A percentile compares a stretch with the other conserved stretches of the same genome.
Conservation (phyloP, 2,113 vertebrate genomes). For the Odontophorus gujanensis region DNA sequence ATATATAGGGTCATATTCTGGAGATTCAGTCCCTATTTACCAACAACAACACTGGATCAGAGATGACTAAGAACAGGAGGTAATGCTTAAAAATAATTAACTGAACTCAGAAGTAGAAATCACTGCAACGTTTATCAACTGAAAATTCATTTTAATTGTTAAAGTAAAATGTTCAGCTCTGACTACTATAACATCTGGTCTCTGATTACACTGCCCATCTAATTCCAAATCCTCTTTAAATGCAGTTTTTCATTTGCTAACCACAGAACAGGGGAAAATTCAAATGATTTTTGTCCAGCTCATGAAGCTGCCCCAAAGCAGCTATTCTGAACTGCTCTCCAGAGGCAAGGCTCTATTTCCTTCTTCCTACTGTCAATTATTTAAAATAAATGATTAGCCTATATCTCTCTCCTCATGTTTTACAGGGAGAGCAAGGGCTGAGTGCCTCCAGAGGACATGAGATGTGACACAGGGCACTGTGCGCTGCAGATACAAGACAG, state of each 20-base stretch:
- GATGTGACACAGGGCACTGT: not conserved
- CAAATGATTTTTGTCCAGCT: constrained; percentile 3
- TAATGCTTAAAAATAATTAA: constrained; percentile 14
- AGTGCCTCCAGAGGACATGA: not conserved
- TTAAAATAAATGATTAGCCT: not conserved
- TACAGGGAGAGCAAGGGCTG: not conserved
- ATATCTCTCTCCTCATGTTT: not conserved
- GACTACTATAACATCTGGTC: constrained; percentile 26
- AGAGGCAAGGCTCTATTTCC: not conserved
- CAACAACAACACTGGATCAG: not conserved
- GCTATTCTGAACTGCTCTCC: not conserved
- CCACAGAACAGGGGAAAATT: constrained; percentile 36
- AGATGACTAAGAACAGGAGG: not conserved
- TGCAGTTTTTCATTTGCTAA: constrained; percentile 37
- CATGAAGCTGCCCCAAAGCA: not conserved
- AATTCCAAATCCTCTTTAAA: constrained; percentile 3
- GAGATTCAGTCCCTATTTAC: not conserved
- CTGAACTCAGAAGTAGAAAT: constrained; percentile 1
- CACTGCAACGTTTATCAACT: not conserved
- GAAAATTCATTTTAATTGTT: not conserved
- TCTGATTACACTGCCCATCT: not conserved
- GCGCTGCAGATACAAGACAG: not conserved
- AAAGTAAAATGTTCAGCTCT: not conserved
- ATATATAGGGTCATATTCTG: not conserved
- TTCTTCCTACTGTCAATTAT: not conserved